Conservation (phyloP, 2,888 invertebrate species). For the Coenonympha glycerion region DNA sequence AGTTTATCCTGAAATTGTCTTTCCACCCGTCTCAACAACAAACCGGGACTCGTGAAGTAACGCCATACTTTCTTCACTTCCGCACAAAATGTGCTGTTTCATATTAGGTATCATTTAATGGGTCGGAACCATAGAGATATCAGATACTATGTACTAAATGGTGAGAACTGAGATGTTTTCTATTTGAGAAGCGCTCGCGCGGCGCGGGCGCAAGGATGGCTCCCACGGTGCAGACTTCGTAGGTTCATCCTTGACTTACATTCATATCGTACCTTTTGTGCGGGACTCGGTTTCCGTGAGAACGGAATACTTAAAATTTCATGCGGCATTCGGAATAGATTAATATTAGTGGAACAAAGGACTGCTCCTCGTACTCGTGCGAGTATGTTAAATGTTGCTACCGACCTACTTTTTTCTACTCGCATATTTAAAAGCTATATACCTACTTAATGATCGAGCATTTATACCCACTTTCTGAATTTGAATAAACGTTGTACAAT, state of each 20-base stretch:
- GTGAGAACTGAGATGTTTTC: conserved; percentile 26
- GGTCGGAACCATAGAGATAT: no score
- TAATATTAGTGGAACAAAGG: conserved; percentile 34
- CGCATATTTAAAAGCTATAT: conserved; percentile 13
- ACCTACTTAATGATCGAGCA: background rate
- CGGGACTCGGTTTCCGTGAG: conserved; percentile 65
- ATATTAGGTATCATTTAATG: no score
- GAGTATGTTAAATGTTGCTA: conserved; percentile 9
- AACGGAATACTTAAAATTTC: conserved; percentile 54
- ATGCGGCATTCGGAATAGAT: conserved; percentile 43
- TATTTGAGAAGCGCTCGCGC: conserved; percentile 27
- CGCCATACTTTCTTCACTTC: no score
- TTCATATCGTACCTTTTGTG: conserved; percentile 71
- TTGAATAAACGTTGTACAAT: background rate
- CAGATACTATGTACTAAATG: no score
- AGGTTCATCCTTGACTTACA: conserved; percentile 70
- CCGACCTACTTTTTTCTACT: conserved; percentile 12
- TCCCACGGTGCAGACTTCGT: conserved; percentile 60
- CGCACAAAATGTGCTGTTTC: no score
- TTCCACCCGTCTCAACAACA: no score
- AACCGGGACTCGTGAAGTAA: no score
- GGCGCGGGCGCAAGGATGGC: conserved; percentile 42
- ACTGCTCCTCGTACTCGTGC: conserved; percentile 4
- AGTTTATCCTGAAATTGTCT: no score
- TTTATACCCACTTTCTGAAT: background rate